Conservation (phyloP, 2,888 invertebrate genomes). For the Drosophila neoperkinsi region DNA sequence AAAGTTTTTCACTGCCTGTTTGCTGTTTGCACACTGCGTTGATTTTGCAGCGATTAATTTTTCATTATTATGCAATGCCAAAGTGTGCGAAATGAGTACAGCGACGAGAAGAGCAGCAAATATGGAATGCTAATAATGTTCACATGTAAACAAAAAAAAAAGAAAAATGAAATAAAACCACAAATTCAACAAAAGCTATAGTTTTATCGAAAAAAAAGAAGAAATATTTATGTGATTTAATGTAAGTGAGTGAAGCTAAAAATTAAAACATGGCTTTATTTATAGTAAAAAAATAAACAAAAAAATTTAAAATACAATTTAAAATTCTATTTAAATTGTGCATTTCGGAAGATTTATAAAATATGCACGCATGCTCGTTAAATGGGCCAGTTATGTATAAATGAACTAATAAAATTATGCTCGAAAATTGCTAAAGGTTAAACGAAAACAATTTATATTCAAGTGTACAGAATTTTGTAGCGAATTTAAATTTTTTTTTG, state of each 20-base stretch:
- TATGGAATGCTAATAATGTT: conserved; percentile 37
- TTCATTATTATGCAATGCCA: conserved; percentile 59
- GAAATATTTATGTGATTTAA: background rate
- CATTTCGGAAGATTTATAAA: background rate
- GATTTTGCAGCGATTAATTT: conserved; percentile 60
- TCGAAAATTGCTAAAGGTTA: background rate
- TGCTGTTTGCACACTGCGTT: conserved; percentile 7
- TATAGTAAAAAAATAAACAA: background rate
- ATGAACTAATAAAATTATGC: background rate
- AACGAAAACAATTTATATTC: background rate
- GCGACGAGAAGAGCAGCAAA: conserved; percentile 4
- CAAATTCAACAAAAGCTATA: background rate
- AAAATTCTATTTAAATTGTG: background rate
- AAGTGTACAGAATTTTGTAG: background rate
- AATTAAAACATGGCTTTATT: background rate
- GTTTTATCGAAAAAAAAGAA: background rate
- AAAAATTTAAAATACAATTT: background rate
- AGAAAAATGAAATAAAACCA: background rate
- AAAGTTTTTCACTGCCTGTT: conserved; percentile 9
- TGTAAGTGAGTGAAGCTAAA: background rate
- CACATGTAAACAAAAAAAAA: conserved; percentile 19
- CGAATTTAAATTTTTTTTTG: conserved; percentile 28
- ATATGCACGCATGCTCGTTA: background rate
- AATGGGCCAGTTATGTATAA: background rate
- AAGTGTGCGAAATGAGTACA: conserved; percentile 33